phyloP scores from a whole-genome alignment of 2,888 invertebrate species.

The Oxytorus armatus region DNA sequence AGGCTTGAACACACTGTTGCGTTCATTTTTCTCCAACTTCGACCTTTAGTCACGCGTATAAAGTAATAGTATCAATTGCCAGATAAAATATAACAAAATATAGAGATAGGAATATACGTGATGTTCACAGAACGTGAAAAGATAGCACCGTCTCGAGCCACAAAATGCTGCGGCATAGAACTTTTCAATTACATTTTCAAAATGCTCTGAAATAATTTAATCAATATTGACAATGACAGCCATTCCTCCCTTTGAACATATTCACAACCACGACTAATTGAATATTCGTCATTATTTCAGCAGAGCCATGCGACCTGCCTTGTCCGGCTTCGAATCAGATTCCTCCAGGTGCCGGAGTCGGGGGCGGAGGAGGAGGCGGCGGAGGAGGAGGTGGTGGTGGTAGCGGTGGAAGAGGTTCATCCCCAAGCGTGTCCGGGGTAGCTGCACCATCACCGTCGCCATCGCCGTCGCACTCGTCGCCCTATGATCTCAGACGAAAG shows the following conservation, averaged over 20 bases:
- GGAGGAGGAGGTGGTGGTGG: constrained; percentile 84
- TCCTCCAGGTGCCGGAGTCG: constrained; percentile 80
- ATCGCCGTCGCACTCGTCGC: constrained; percentile 90
- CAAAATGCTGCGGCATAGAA: no score
- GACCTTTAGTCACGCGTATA: neutral
- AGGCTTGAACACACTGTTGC: no score
- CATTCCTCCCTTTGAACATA: no score
- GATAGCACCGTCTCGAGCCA: no score
- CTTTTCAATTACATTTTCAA: no score
- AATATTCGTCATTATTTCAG: constrained; percentile 86
- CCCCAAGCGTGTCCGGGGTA: constrained; percentile 82
- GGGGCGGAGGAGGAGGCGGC: constrained; percentile 83
- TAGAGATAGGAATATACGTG: neutral
- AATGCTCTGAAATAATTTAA: no score
- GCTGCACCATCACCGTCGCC: constrained; percentile 83
- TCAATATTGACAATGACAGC: no score
- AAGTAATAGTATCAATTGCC: neutral
- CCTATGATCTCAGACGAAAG: constrained; percentile 95
- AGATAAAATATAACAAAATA: neutral
- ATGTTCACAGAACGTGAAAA: no score
- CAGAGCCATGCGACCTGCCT: constrained; percentile 93
- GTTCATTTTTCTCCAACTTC: neutral
- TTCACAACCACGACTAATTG: no score
- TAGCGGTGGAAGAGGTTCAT: constrained; percentile 86
- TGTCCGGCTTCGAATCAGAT: constrained; percentile 86